A percentile compares a stretch with the other conserved stretches of the same genome.
These are phyloP conservation scores for Melanotaenia boesemani DNA, from an alignment of 2,797 vertebrate genomes.

Conservation along the genomic window DNA sequence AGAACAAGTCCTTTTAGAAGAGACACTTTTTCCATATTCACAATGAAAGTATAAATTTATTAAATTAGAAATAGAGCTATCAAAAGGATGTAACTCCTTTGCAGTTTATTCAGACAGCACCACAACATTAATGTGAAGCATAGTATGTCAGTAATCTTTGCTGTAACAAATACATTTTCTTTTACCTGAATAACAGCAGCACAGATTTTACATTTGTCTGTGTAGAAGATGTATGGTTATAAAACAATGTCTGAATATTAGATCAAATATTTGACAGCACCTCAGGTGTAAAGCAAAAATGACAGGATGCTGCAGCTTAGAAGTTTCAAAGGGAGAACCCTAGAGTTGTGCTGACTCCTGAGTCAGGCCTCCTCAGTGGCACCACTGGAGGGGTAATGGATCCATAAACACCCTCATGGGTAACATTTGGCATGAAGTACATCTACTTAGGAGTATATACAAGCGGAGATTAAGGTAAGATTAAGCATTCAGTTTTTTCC, in stretches of 20 bases:
- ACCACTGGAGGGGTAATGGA: slow-evolving; percentile 77
- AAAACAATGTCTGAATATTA: slow-evolving; percentile 43
- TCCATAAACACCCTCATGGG: slow-evolving; percentile 74
- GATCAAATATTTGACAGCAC: slow-evolving; percentile 17
- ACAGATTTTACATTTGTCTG: slow-evolving; percentile 38
- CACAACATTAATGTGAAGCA: slow-evolving; percentile 29
- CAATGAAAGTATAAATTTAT: background rate
- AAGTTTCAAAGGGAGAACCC: slow-evolving; percentile 66
- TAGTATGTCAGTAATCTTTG: slow-evolving; percentile 19
- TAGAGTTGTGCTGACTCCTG: slow-evolving; percentile 72
- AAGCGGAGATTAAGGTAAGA: slow-evolving; percentile 53
- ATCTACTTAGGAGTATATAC: slow-evolving; percentile 72
- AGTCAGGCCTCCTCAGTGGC: slow-evolving; percentile 58
- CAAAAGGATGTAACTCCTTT: slow-evolving; percentile 41
- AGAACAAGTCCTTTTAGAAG: slow-evolving; percentile 16
- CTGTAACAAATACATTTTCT: slow-evolving; percentile 23
- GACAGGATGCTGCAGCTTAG: slow-evolving; percentile 51
- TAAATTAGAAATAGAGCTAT: slow-evolving; percentile 29
- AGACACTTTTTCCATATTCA: too few species aligned
- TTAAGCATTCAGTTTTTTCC: slow-evolving; percentile 16
- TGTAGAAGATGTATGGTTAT: slow-evolving; percentile 38
- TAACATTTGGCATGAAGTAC: slow-evolving; percentile 64
- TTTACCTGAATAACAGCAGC: slow-evolving; percentile 52
- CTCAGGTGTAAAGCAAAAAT: slow-evolving; percentile 34
- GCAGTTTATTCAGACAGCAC: slow-evolving; percentile 56